Conservation (phyloP, 2,113 vertebrate genomes). For the Prochilodus magdalenae region DNA sequence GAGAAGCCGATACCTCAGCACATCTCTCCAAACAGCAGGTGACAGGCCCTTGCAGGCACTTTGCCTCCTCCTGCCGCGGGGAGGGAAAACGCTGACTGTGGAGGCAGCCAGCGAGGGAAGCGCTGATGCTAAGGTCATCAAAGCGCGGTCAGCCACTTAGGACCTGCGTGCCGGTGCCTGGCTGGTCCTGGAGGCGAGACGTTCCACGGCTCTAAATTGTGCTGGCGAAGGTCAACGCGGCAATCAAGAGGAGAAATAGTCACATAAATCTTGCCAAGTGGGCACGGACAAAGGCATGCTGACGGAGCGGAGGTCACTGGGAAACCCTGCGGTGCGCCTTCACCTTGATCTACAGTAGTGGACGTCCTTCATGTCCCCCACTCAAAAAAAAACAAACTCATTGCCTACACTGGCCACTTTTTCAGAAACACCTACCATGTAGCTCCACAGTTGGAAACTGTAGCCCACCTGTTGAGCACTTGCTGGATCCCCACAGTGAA, state of each 20-base stretch:
- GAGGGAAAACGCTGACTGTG: background rate
- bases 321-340: background rate
- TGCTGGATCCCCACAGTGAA: no score
- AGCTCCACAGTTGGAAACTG: background rate
- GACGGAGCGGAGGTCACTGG: background rate
- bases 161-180: background rate
- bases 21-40: background rate
- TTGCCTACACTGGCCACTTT: background rate
- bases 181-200: background rate
- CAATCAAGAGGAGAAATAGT: constrained; percentile 10
- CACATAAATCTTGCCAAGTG: constrained; percentile 6
- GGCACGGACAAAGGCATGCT: background rate
- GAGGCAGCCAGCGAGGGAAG: background rate
- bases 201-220: background rate
- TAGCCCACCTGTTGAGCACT: no score
- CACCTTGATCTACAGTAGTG: background rate
- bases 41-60: background rate
- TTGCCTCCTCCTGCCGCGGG: background rate
- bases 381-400: background rate
- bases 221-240: background rate
- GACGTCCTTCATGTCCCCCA: background rate
- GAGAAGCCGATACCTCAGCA: background rate
- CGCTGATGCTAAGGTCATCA: constrained; percentile 11
- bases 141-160: background rate
- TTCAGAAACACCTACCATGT: background rate